Conservation (phyloP, 2,888 invertebrate genomes). For the Arrhopalites spinosus region DNA sequence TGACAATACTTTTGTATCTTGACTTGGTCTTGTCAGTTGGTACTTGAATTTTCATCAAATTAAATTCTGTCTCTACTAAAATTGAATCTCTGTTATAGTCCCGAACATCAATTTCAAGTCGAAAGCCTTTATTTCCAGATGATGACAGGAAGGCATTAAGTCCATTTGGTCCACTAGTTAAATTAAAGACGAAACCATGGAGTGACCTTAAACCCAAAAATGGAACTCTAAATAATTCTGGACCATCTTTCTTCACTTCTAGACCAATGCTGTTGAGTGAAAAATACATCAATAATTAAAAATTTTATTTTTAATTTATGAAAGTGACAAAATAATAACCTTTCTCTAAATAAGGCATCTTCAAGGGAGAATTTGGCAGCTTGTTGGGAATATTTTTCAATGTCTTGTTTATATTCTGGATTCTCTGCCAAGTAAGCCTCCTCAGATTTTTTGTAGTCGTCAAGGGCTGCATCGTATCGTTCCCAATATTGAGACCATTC, state of each 20-base stretch:
- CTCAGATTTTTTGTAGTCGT: constrained; percentile 14
- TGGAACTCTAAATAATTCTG: constrained; percentile 8
- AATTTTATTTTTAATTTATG: neutral
- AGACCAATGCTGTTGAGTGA: constrained; percentile 23
- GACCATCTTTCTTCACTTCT: neutral
- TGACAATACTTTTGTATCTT: constrained; percentile 9
- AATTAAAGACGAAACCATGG: constrained; percentile 20
- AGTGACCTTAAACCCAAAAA: constrained; percentile 4
- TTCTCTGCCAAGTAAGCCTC: constrained; percentile 3
- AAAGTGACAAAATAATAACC: neutral
- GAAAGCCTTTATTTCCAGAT: constrained; percentile 16
- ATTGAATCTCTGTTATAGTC: neutral
- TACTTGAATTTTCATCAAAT: constrained; percentile 19
- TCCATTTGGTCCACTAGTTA: constrained; percentile 8
- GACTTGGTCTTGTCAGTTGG: neutral
- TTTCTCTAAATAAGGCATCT: constrained; percentile 27
- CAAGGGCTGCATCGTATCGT: constrained; percentile 19
- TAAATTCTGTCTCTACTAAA: constrained; percentile 19
- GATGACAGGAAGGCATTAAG: constrained; percentile 15
- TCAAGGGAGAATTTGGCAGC: constrained; percentile 5
- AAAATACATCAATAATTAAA: neutral
- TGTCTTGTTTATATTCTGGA: constrained; percentile 17
- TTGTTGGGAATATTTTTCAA: constrained; percentile 22
- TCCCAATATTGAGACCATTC: constrained; percentile 25
- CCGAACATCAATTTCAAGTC: constrained; percentile 24